A percentile compares a stretch with the other conserved stretches of the same genome.
phyloP scores from a whole-genome alignment of 2,888 invertebrate genomes.

The Drepanosiphum platanoidis region DNA sequence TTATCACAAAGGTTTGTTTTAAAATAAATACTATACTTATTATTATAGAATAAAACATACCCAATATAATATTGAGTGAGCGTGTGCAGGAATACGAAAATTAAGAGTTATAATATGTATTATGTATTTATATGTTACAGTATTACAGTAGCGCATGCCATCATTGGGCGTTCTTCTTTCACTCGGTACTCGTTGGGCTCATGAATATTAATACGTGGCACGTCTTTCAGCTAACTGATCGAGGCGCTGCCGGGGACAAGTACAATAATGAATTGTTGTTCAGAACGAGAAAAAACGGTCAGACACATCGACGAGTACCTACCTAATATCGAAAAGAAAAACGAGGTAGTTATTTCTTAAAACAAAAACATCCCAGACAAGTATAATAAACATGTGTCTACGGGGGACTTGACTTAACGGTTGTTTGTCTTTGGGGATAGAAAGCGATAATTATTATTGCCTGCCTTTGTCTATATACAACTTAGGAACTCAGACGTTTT shows the following conservation, averaged over 20 bases:
- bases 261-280: constrained; percentile 46
- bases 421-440: neutral
- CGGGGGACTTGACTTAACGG: neutral
- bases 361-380: neutral
- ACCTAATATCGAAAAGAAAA: constrained; percentile 4
- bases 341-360: constrained; percentile 26
- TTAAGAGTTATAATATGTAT: neutral
- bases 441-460: neutral
- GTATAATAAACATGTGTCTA: neutral
- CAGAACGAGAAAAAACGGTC: neutral
- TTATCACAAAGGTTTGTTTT: too few species aligned
- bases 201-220: constrained; percentile 46
- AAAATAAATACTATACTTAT: too few species aligned
- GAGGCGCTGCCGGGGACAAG: constrained; percentile 40
- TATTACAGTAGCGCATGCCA: neutral
- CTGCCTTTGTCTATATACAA: too few species aligned
- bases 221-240: constrained; percentile 36
- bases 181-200: neutral
- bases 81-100: constrained; percentile 10
- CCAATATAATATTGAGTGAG: too few species aligned
- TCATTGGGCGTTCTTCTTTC: constrained; percentile 2
- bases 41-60: too few species aligned
- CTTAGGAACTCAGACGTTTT: too few species aligned
- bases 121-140: neutral
- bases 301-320: neutral